These are phyloP conservation scores for Siniperca obscura DNA, from an alignment of 2,797 vertebrate species.

Conservation along the genomic window DNA sequence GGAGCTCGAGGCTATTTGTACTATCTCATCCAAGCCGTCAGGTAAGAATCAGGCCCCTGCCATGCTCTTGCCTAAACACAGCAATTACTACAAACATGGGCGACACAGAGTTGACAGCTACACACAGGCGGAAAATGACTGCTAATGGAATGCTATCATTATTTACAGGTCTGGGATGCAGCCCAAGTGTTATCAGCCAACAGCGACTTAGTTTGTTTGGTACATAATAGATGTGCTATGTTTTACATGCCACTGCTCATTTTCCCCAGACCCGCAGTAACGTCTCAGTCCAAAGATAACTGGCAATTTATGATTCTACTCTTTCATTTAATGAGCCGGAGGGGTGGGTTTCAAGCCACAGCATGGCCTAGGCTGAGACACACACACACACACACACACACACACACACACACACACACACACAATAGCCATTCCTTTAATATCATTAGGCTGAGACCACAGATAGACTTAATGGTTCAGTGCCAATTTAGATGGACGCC, in stretches of 20 bases:
- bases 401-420: slow-evolving; percentile 36
- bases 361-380: slow-evolving; percentile 55
- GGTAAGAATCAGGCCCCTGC: slow-evolving; percentile 63
- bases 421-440: slow-evolving; percentile 53
- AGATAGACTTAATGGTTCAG: slow-evolving; percentile 48
- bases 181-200: slow-evolving; percentile 82
- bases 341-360: slow-evolving; percentile 67
- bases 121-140: slow-evolving; percentile 74
- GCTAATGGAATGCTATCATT: slow-evolving; percentile 83
- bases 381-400: slow-evolving; percentile 34
- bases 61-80: slow-evolving; percentile 71
- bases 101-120: slow-evolving; percentile 77
- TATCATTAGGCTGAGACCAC: slow-evolving; percentile 59
- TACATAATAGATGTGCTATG: slow-evolving; percentile 82
- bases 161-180: slow-evolving; percentile 83
- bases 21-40: slow-evolving; percentile 69
- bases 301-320: slow-evolving; percentile 81
- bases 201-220: slow-evolving; percentile 79
- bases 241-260: slow-evolving; percentile 84
- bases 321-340: slow-evolving; percentile 79
- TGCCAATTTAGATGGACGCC: slow-evolving; percentile 48
- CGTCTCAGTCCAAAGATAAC: slow-evolving; percentile 82
- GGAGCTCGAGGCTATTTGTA: slow-evolving; percentile 66
- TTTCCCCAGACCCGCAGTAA: slow-evolving; percentile 74
- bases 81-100: slow-evolving; percentile 82